Conservation (phyloP, 53 echinoderm and acorn worm species). For the Holothuria leucospilota region DNA sequence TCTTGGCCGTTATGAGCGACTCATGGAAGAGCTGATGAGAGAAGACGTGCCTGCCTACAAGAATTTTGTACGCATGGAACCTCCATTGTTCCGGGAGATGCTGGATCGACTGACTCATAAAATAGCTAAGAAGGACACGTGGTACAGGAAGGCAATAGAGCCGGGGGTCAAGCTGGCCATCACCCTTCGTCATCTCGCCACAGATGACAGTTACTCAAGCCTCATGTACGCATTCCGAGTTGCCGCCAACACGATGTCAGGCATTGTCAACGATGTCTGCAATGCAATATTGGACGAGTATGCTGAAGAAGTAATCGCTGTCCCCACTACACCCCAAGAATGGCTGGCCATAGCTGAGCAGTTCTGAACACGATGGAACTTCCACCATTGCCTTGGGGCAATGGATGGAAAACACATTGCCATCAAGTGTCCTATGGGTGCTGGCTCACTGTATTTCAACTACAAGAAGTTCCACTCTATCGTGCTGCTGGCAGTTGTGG, state of each 20-base stretch:
- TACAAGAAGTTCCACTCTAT: slow-evolving; percentile 9
- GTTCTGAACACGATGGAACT: slow-evolving; percentile 17
- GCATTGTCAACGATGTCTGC: slow-evolving; percentile 55
- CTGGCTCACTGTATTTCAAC: slow-evolving; percentile 28
- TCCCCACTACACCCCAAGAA: slow-evolving; percentile 8
- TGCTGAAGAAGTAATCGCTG: slow-evolving; percentile 7
- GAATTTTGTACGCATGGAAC: neutral
- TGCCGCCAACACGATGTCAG: slow-evolving; percentile 57
- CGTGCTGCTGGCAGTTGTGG: slow-evolving; percentile 7
- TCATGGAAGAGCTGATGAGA: slow-evolving; percentile 14
- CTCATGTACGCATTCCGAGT: slow-evolving; percentile 63
- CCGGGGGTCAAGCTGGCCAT: slow-evolving; percentile 62
- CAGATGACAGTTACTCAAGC: slow-evolving; percentile 54
- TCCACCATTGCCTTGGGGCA: neutral
- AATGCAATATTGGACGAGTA: slow-evolving; percentile 53
- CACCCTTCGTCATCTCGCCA: slow-evolving; percentile 33
- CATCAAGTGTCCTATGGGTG: slow-evolving; percentile 1
- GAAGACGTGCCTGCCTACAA: neutral
- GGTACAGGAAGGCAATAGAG: slow-evolving; percentile 14
- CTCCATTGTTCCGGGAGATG: slow-evolving; percentile 5
- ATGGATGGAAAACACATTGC: slow-evolving; percentile 24
- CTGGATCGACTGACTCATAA: slow-evolving; percentile 5
- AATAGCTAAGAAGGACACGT: neutral
- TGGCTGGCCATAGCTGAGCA: slow-evolving; percentile 14
- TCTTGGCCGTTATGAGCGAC: slow-evolving; percentile 8